Evolutionary conservation across 2,888 invertebrate genomes (phyloP).

Genomic region (Stenotaenia linearis): DNA sequence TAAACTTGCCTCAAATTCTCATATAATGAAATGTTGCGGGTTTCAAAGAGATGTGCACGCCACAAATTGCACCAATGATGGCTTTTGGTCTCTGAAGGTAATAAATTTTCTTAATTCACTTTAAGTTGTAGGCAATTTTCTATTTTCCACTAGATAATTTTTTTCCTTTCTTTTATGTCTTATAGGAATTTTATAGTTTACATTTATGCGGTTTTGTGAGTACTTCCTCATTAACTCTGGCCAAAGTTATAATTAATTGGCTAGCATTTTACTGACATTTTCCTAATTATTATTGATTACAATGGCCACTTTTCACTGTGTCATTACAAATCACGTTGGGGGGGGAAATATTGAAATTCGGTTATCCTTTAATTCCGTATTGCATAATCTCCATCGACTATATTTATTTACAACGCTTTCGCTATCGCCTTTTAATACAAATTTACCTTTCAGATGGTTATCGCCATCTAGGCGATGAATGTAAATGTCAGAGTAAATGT

Average conservation of each 20-base stretch:
- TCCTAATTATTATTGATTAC: conserved; percentile 9
- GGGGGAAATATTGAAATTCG: background rate
- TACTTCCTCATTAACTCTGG: background rate
- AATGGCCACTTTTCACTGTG: background rate
- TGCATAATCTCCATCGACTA: background rate
- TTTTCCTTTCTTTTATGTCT: background rate
- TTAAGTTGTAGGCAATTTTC: background rate
- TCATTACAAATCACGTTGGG: background rate
- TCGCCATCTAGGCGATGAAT: background rate
- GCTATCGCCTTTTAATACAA: background rate
- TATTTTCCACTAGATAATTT: background rate
- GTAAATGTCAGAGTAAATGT: background rate
- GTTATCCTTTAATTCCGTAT: background rate
- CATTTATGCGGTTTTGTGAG: background rate
- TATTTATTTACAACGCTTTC: background rate
- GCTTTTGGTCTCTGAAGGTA: background rate
- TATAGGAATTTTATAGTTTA: background rate
- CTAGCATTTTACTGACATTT: conserved; percentile 20
- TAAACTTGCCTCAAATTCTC: background rate
- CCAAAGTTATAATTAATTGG: conserved; percentile 7
- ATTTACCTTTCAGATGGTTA: conserved; percentile 2
- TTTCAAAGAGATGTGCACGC: background rate
- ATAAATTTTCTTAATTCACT: conserved; percentile 11
- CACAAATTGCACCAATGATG: background rate
- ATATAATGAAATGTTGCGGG: conserved; percentile 17